Evolutionary conservation across 2,113 vertebrate species (phyloP).

Genomic region (Pygoscelis antarcticus): DNA sequence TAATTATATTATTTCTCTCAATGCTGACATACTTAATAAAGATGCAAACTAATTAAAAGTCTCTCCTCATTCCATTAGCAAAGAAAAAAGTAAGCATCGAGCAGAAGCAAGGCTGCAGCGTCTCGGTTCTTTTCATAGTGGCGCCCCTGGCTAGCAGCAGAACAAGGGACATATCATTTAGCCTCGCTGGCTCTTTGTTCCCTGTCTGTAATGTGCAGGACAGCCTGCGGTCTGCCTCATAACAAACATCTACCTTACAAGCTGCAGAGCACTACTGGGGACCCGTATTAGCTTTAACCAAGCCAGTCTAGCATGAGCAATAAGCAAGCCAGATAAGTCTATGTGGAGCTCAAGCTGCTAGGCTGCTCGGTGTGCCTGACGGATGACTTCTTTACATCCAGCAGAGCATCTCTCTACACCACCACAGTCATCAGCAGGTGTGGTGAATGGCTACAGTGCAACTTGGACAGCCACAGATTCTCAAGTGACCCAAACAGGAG

Average conservation of each 20-base stretch:
- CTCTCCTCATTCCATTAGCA: not conserved
- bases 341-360: not conserved
- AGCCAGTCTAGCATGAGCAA: not conserved
- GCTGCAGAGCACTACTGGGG: too few species aligned
- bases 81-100: not conserved
- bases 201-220: fast-evolving
- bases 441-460: fast-evolving
- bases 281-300: not conserved
- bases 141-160: not conserved
- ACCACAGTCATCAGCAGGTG: not conserved
- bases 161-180: not conserved
- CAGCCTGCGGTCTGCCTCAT: not conserved
- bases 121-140: fast-evolving
- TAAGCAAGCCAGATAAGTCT: not conserved
- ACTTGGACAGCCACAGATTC: not conserved
- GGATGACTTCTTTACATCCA: not conserved
- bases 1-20: not conserved
- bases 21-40: not conserved
- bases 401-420: not conserved
- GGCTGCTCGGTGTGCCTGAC: not conserved
- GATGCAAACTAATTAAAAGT: not conserved
- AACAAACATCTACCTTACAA: not conserved
- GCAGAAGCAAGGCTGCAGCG: not conserved
- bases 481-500: not conserved
- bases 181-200: not conserved